Evolutionary conservation across 53 echinoderm and acorn worm genomes (phyloP), one percentile per base, ranked within the genome.

Genomic region (Zoroaster sp.): DNA sequence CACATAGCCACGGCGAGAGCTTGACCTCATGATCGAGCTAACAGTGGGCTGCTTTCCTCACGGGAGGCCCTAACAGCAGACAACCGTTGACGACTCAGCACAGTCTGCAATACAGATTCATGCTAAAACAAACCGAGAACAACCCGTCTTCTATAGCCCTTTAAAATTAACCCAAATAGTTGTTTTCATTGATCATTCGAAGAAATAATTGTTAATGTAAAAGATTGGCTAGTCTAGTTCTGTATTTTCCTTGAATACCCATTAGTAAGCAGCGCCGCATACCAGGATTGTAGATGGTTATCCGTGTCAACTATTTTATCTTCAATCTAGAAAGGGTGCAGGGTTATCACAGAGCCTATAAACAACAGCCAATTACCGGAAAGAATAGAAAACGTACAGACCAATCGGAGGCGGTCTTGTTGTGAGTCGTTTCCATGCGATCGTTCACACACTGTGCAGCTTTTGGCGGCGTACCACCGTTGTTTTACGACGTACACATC

Each of bases 361-460:
- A 71, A 69, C 42, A 45, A 45, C 49, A 49, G 70, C 85, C 85
- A 85, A 85, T 85, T 85, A 85, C 51, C 69, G 85, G 47, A 46
- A 69, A 85, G 85, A 70, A 46, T 14, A 12, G 30, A 36, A 70
- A 20, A 37, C n/a, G 34, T 69, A 34, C 51, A 2, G 70, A 49
- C 85, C 85, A 85, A 85, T 85, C 47, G 20, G 25, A 52, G 49
- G 51, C 21, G 32, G 30, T 40, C 13, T 41, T 40, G 1, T 28
- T 25, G 13, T 31, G 33, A 42, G 43, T 32, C 20, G 66, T 66
- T 81, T 81, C 81, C 66, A 81, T 74, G 74, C 42, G n/a, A n/a
- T n/a, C n/a, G n/a, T n/a, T n/a, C n/a, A 43, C 18, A 10, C 38
- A 9, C 63, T 59, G 21, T 59, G 63, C 63, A 28, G 25, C 28